These are phyloP conservation scores for Orius insidiosus DNA, from an alignment of 1,140 invertebrate species.

Conservation along the genomic window DNA sequence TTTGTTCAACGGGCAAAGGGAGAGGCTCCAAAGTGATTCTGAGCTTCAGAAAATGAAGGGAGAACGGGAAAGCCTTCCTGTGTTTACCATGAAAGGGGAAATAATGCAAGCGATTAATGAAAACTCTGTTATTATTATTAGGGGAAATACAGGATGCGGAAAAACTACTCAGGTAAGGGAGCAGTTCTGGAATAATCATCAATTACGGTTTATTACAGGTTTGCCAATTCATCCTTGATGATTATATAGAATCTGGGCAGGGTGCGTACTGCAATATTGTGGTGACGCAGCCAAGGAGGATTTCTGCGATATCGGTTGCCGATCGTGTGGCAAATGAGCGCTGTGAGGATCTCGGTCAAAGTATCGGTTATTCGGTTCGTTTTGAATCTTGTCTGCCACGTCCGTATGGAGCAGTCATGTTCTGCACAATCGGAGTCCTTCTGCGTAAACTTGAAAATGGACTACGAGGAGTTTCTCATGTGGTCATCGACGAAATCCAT, in stretches of 20 bases:
- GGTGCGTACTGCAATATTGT: slow-evolving; percentile 72
- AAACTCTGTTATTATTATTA: slow-evolving; percentile 71
- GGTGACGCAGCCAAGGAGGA: slow-evolving; percentile 84
- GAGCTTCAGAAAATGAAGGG: slow-evolving; percentile 42
- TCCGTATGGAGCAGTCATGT: slow-evolving; percentile 81
- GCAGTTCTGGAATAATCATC: not conserved
- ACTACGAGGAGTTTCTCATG: slow-evolving; percentile 71
- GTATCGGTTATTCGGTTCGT: slow-evolving; percentile 78
- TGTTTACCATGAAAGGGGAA: slow-evolving; percentile 45
- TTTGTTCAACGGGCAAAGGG: slow-evolving; percentile 42
- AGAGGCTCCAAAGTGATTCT: slow-evolving; percentile 42
- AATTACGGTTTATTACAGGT: slow-evolving; percentile 36
- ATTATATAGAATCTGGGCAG: slow-evolving; percentile 72
- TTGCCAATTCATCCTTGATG: slow-evolving; percentile 91
- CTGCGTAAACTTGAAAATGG: slow-evolving; percentile 78
- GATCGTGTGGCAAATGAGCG: slow-evolving; percentile 78
- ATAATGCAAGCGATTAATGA: slow-evolving; percentile 75
- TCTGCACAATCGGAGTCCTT: slow-evolving; percentile 85
- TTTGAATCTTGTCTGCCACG: slow-evolving; percentile 78
- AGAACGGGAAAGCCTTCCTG: slow-evolving; percentile 55
- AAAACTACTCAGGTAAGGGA: slow-evolving; percentile 43
- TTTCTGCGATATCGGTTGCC: slow-evolving; percentile 86
- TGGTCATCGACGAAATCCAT: slow-evolving; percentile 94
- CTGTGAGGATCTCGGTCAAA: slow-evolving; percentile 65
- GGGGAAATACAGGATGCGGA: slow-evolving; percentile 89